These are phyloP conservation scores for Halcyon senegalensis DNA, from an alignment of 2,113 vertebrate species.

Conservation along the genomic window DNA sequence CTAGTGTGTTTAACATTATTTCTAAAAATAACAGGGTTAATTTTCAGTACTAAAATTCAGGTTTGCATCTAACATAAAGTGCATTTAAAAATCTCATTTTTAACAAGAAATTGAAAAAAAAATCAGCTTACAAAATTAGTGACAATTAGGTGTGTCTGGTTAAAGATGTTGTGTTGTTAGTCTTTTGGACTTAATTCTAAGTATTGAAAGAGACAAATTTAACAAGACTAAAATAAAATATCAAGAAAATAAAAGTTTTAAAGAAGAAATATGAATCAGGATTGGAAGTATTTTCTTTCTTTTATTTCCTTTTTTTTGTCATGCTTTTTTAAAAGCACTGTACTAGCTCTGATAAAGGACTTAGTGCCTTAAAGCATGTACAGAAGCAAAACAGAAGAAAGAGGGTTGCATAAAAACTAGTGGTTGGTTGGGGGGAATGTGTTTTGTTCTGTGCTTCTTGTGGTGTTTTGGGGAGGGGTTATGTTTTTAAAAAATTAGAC, in stretches of 20 bases:
- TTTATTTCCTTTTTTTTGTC: background rate
- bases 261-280: background rate
- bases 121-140: background rate
- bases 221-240: background rate
- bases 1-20: background rate
- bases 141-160: background rate
- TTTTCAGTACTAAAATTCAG: background rate
- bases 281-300: background rate
- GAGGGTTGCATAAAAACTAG: background rate
- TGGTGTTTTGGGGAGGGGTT: background rate
- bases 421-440: accelerated
- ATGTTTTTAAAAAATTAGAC: background rate
- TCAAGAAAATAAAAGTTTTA: background rate
- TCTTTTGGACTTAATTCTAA: background rate
- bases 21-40: background rate
- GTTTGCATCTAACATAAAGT: background rate
- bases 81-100: background rate
- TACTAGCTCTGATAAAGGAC: background rate
- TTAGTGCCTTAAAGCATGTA: background rate
- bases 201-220: background rate
- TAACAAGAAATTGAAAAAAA: background rate
- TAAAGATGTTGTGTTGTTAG: background rate
- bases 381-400: background rate
- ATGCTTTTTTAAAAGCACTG: background rate
- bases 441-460: background rate